Conservation (phyloP, 2,797 vertebrate species). For the Eupleurogrammus muticus region DNA sequence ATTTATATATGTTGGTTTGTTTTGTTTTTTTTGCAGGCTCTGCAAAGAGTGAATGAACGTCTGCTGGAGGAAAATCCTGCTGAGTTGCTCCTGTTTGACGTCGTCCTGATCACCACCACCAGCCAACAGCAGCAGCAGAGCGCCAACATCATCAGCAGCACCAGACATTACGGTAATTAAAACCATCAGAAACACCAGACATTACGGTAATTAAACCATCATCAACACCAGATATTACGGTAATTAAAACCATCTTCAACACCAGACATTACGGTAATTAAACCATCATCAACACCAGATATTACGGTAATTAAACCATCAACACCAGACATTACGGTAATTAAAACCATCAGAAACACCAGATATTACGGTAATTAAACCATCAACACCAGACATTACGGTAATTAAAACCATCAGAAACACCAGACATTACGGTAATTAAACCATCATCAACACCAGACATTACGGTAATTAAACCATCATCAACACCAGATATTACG, state of each 20-base stretch:
- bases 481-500: not conserved
- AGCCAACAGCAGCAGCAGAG: conserved; percentile 78
- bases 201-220: not conserved
- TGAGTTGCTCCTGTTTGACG: conserved; percentile 83
- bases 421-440: conserved; percentile 12
- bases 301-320: not conserved
- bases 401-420: not conserved
- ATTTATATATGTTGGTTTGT: too few relatives aligned
- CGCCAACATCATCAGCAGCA: conserved; percentile 75
- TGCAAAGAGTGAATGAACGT: conserved; percentile 82
- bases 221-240: fast-evolving
- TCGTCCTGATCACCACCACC: conserved; percentile 85
- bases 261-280: conserved; percentile 13
- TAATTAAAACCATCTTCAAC: too few relatives aligned
- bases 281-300: not conserved
- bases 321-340: not conserved
- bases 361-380: too few relatives aligned
- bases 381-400: not conserved
- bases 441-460: not conserved
- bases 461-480: not conserved
- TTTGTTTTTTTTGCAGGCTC: conserved; percentile 68
- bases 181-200: not conserved
- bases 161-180: conserved; percentile 68
- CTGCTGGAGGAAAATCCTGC: conserved; percentile 76
- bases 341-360: too few relatives aligned